Evolutionary conservation across 1,140 invertebrate species (phyloP).

Genomic region (Leguminivora glycinivorella): DNA sequence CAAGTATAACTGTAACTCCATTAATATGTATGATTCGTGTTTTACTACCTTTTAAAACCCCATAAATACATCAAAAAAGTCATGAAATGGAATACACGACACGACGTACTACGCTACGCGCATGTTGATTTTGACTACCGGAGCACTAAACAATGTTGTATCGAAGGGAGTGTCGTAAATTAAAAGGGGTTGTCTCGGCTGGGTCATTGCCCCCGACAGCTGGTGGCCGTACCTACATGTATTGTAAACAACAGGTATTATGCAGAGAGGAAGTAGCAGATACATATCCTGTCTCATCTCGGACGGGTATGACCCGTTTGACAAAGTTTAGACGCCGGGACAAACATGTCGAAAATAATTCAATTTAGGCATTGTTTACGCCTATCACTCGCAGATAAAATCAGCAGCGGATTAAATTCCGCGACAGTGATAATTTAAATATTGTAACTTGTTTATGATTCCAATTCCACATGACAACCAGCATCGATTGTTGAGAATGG

Average conservation of each 20-base stretch:
- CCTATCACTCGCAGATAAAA: neutral
- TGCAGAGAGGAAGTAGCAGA: conserved; percentile 12
- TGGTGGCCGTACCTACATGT: conserved; percentile 39
- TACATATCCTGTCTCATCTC: neutral
- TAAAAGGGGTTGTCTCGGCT: conserved; percentile 48
- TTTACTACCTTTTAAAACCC: neutral
- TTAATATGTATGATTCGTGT: neutral
- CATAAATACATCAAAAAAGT: neutral
- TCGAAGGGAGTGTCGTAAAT: conserved; percentile 48
- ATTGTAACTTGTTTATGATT: neutral
- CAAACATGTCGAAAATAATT: neutral
- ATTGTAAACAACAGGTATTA: conserved; percentile 34
- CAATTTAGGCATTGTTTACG: neutral
- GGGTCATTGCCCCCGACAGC: conserved; percentile 61
- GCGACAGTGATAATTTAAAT: neutral
- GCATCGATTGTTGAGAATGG: neutral
- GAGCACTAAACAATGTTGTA: conserved; percentile 29
- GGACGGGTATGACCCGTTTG: neutral
- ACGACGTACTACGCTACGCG: neutral
- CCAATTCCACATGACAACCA: too few species aligned
- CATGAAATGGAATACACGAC: neutral
- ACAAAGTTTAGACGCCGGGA: neutral
- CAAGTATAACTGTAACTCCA: neutral
- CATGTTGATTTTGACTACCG: conserved; percentile 9
- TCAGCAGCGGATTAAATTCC: neutral